Conservation (phyloP, 2,797 vertebrate genomes). For the Eurystomus glaucurus region DNA sequence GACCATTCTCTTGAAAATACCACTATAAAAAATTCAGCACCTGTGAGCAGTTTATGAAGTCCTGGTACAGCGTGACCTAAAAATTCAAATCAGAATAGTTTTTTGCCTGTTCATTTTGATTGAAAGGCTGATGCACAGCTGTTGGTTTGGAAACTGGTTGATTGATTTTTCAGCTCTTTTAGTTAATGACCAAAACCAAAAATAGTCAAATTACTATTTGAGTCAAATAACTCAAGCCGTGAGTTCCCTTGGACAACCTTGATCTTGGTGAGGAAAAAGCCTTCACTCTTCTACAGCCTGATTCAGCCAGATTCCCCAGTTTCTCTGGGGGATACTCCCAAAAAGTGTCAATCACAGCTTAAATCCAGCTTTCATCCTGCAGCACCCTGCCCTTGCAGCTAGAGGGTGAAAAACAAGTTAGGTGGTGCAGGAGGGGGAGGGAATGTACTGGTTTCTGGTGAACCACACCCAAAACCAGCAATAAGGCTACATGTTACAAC, state of each 20-base stretch:
- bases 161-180: slow-evolving; percentile 14
- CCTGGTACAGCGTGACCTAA: slow-evolving; percentile 60
- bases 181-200: neutral
- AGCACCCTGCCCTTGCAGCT: neutral
- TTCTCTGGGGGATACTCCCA: neutral
- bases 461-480: neutral
- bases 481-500: fast-evolving
- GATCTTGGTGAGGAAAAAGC: neutral
- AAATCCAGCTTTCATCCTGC: neutral
- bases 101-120: slow-evolving; percentile 45
- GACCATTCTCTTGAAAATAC: slow-evolving; percentile 69
- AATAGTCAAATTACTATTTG: neutral
- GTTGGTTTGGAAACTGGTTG: neutral
- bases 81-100: slow-evolving; percentile 65
- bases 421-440: neutral
- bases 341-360: neutral
- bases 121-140: slow-evolving; percentile 19
- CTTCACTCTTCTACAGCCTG: neutral
- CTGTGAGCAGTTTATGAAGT: slow-evolving; percentile 36
- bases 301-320: neutral
- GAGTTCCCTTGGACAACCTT: neutral
- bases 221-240: neutral
- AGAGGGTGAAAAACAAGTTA: neutral
- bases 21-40: slow-evolving; percentile 65
- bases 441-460: neutral